phyloP scores from a whole-genome alignment of 2,113 vertebrate genomes.

The Ammospiza caudacuta region DNA sequence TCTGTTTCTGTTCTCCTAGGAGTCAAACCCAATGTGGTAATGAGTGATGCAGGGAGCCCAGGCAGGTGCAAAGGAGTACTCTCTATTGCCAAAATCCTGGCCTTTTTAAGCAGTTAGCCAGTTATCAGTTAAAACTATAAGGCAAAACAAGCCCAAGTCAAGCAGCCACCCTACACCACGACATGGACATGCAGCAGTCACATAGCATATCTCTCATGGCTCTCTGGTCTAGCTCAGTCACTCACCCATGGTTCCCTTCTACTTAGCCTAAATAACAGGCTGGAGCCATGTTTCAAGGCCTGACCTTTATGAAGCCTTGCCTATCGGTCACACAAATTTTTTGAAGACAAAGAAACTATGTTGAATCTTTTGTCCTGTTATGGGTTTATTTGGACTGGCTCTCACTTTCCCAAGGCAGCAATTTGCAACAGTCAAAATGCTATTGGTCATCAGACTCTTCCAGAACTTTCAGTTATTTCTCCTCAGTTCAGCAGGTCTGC shows the following conservation, averaged over 20 bases:
- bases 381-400: background rate
- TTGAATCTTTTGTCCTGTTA: background rate
- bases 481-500: background rate
- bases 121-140: too few species aligned
- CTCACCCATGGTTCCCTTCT: background rate
- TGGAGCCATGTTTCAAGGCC: too few species aligned
- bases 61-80: background rate
- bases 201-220: background rate
- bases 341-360: background rate
- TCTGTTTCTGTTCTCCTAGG: background rate
- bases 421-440: background rate
- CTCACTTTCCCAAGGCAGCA: background rate
- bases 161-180: background rate
- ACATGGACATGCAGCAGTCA: background rate
- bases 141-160: background rate
- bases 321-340: background rate
- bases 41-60: accelerated
- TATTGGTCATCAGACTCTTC: background rate
- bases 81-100: background rate
- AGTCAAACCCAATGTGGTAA: background rate
- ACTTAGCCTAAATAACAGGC: too few species aligned
- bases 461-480: background rate
- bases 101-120: background rate
- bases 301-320: too few species aligned
- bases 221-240: background rate